Evolutionary conservation across 2,797 vertebrate genomes (phyloP).

Genomic region (Lophotriccus pileatus): DNA sequence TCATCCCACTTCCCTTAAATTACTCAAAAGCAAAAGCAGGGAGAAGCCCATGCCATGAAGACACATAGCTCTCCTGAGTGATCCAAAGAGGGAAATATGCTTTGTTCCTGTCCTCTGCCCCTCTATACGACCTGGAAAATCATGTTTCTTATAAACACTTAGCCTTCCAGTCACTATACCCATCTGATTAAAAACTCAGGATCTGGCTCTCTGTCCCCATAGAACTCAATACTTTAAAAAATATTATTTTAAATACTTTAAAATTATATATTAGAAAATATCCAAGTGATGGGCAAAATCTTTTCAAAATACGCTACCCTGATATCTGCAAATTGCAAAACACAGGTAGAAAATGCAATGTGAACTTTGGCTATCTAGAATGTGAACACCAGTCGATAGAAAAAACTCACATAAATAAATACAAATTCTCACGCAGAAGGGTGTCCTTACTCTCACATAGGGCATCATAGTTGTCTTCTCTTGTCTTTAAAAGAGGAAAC

Average conservation of each 20-base stretch:
- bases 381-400: not conserved
- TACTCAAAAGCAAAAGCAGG: not conserved
- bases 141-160: not conserved
- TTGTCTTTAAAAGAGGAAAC: not conserved
- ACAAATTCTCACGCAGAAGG: not conserved
- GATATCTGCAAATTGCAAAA: not conserved
- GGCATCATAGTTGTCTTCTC: not conserved
- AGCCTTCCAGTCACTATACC: not conserved
- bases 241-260: not conserved
- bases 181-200: not conserved
- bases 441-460: not conserved
- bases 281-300: not conserved
- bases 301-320: not conserved
- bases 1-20: not conserved
- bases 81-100: not conserved
- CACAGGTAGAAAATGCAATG: not conserved
- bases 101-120: not conserved
- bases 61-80: not conserved
- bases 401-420: not conserved
- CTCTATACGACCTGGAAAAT: not conserved
- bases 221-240: not conserved
- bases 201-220: not conserved
- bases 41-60: not conserved
- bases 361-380: not conserved
- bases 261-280: not conserved